Conservation (phyloP, 2,888 invertebrate genomes). For the Polydesmus complanatus region DNA sequence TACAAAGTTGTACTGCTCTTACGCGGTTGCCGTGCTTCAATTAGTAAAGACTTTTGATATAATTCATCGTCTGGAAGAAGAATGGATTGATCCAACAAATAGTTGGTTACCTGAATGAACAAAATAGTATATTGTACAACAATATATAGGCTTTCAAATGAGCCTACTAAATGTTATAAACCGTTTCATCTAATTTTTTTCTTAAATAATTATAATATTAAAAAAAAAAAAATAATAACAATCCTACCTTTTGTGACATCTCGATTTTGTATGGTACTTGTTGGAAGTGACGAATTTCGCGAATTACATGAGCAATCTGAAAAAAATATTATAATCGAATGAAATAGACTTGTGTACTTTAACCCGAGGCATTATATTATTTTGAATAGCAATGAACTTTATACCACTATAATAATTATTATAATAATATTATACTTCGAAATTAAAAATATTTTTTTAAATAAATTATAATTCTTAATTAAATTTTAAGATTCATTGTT, state of each 20-base stretch:
- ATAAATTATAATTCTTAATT: no score
- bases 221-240: neutral
- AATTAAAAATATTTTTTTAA: no score
- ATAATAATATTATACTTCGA: no score
- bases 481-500: no score
- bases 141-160: neutral
- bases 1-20: conserved; percentile 26
- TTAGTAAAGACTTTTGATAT: conserved; percentile 63
- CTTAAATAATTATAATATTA: no score
- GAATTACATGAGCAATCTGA: conserved; percentile 80
- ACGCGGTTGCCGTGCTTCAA: conserved; percentile 62
- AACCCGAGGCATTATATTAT: no score
- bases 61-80: conserved; percentile 65
- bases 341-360: no score
- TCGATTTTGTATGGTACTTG: conserved; percentile 85
- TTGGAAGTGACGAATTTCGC: conserved; percentile 80
- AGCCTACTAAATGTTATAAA: no score
- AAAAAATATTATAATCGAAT: no score
- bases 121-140: neutral
- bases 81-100: conserved; percentile 57
- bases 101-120: conserved; percentile 45
- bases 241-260: conserved; percentile 49
- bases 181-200: no score
- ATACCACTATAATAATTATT: no score
- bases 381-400: no score